Percentiles rank a stretch among this genome's conserved stretches.
Evolutionary conservation across 2,113 vertebrate species (phyloP).

Genomic region (Hyaena hyaena): DNA sequence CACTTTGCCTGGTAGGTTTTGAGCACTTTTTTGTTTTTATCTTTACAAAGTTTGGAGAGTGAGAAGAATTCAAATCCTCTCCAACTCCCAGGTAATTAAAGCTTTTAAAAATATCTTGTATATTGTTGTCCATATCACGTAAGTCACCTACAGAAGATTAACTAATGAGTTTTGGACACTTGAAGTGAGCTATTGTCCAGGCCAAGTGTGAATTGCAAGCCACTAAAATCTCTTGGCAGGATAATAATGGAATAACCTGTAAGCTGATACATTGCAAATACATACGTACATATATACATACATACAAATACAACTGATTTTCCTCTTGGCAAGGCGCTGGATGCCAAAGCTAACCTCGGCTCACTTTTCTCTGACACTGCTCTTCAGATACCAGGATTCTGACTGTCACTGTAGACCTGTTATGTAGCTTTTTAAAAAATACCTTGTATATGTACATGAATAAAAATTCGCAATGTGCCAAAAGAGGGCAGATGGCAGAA

Average conservation of each 20-base stretch:
- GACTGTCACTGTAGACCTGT: neutral
- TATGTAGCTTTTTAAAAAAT: neutral
- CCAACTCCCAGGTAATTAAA: neutral
- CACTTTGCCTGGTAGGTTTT: slow-evolving; percentile 14
- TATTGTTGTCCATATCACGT: neutral
- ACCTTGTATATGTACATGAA: neutral
- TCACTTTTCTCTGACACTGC: neutral
- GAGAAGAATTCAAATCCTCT: slow-evolving; percentile 49
- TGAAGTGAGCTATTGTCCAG: neutral
- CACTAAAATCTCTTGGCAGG: slow-evolving; percentile 38
- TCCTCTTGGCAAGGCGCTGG: neutral
- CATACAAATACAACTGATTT: neutral
- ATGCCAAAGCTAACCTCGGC: neutral
- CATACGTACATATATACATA: no score
- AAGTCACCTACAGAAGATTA: slow-evolving; percentile 22
- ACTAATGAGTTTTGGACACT: neutral
- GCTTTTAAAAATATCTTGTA: neutral
- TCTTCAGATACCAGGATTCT: neutral
- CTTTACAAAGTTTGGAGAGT: neutral
- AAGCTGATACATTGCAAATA: neutral
- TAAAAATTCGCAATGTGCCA: neutral
- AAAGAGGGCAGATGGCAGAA: neutral
- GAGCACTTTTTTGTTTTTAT: neutral
- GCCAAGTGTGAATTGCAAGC: neutral
- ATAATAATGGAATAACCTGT: neutral